Base-by-base conservation (phyloP, 2,888 invertebrate species). In the Congeria kusceri region DNA sequence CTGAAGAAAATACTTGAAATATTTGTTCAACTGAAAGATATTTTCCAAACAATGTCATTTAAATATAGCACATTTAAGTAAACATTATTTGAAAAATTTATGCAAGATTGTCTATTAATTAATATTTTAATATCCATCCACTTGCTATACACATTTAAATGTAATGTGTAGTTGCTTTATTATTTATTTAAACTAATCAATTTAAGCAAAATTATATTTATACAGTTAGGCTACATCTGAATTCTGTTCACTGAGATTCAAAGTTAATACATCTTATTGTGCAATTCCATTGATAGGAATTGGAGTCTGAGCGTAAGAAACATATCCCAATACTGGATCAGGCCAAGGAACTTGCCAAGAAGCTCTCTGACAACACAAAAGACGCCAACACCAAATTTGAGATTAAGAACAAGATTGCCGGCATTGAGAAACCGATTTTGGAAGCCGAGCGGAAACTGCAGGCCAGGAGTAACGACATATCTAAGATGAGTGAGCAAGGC, bases 381-480 rank as follows among this genome's bases (percentile, higher is more conserved):
- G 98, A 99, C 94, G 96, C 98, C 0, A 96, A 97, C 0, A 97
- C 98, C 0, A 95, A 97, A 65, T 96, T 97, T 58, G 98, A 99
- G 94, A 97, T 99, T 59, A 97, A 97, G 94, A 96, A 96, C 85
- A 98, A 98, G 92, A 95, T 99, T 69, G 95, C 96, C 0, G 96
- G 96, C 1, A 95, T 98, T n/a, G 97, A 96, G 25, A 95, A 98
- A 63, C 96, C 98, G 91, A 98, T 98, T 92, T 96, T 96, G 91
- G 96, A 97, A 66, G 94, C 98, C 86, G 97, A 98, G 77, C 92
- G 91, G 83, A 92, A 91, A 77, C 73, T 87, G 25, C 29, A 64
- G 46, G 27, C 56, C 15, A 68, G 83, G 49, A 73, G 71, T 32
- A 81, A 84, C 57, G 85, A 84, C 49, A 76, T 87, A 3, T 98